These are phyloP conservation scores for Lasioglossum villosulum DNA, from an alignment of 2,888 invertebrate genomes.

Conservation along the genomic window DNA sequence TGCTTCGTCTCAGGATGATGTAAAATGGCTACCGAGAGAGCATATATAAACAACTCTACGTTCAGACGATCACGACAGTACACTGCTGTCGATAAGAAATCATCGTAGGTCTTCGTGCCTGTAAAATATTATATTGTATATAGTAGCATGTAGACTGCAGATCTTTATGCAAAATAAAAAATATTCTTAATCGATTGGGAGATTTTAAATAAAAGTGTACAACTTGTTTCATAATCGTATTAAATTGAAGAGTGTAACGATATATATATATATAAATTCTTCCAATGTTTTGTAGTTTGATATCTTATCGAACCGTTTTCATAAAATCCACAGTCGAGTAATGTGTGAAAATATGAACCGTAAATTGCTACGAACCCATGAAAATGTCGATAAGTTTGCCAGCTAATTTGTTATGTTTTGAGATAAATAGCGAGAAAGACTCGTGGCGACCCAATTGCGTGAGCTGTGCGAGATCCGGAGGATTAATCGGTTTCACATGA, in stretches of 20 bases:
- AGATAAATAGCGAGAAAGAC: slow-evolving; percentile 91
- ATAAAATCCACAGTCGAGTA: neutral
- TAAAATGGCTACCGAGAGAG: slow-evolving; percentile 90
- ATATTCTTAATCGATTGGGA: too few relatives aligned
- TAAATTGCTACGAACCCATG: slow-evolving; percentile 85
- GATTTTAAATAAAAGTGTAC: neutral
- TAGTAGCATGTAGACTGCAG: neutral
- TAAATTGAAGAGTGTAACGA: neutral
- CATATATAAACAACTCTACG: slow-evolving; percentile 92
- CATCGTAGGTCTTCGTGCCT: slow-evolving; percentile 90
- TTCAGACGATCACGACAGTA: slow-evolving; percentile 91
- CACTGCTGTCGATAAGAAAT: slow-evolving; percentile 89
- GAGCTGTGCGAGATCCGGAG: slow-evolving; percentile 88
- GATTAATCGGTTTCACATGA: slow-evolving; percentile 87
- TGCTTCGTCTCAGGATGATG: slow-evolving; percentile 90
- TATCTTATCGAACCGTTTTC: neutral
- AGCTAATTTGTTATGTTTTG: slow-evolving; percentile 90
- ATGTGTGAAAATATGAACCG: neutral
- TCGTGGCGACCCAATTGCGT: slow-evolving; percentile 88
- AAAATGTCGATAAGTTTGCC: slow-evolving; percentile 89
- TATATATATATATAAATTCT: neutral
- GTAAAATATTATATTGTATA: slow-evolving; percentile 41
- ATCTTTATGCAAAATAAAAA: too few relatives aligned
- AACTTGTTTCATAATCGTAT: neutral
- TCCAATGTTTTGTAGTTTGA: neutral